Conservation (phyloP, 2,113 vertebrate genomes). For the Podilymbus podiceps region DNA sequence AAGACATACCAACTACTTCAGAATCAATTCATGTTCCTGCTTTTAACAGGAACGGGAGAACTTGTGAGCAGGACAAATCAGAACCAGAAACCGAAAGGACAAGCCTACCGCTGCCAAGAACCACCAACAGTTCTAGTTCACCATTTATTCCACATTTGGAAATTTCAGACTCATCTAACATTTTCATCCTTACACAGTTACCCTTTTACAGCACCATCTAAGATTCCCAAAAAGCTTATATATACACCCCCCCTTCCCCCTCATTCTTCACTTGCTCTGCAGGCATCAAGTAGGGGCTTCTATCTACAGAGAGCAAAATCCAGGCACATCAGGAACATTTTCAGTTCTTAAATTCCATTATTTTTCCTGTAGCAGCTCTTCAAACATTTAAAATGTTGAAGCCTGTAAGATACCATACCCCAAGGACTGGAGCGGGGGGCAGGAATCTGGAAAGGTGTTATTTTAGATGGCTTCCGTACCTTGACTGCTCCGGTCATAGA, state of each 20-base stretch:
- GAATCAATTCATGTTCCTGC: rapidly evolving
- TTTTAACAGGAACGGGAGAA: background rate
- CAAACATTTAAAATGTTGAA: background rate
- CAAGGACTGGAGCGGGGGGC: rapidly evolving
- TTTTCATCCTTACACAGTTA: background rate
- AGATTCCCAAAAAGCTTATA: rapidly evolving
- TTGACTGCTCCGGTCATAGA: slow-evolving; percentile 92
- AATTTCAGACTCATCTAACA: background rate
- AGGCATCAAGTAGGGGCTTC: background rate
- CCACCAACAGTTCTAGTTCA: background rate
- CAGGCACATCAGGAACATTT: rapidly evolving
- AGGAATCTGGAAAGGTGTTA: rapidly evolving
- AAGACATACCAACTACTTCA: rapidly evolving
- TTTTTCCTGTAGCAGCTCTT: background rate
- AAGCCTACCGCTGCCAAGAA: background rate
- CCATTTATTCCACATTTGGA: background rate
- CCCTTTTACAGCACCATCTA: background rate
- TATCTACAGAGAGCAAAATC: background rate
- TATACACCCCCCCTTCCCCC: background rate
- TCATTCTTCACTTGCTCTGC: background rate
- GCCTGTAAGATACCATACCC: background rate
- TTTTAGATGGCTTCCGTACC: slow-evolving; percentile 64
- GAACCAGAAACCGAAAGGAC: background rate
- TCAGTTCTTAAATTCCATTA: rapidly evolving
- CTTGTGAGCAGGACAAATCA: background rate